These are phyloP conservation scores for Toxostoma redivivum DNA, from an alignment of 2,113 vertebrate genomes.

Conservation along the genomic window DNA sequence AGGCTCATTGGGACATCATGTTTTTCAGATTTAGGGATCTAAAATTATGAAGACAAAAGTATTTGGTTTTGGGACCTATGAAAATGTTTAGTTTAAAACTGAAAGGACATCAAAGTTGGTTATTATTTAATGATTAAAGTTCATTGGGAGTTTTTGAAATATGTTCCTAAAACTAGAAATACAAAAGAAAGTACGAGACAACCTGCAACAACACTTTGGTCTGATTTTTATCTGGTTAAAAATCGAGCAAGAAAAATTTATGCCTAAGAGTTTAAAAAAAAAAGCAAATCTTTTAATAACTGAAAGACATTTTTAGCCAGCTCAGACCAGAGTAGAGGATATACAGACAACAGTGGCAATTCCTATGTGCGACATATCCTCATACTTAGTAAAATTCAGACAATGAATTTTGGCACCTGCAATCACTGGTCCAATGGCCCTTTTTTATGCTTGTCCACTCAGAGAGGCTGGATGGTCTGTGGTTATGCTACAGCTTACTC, in stretches of 20 bases:
- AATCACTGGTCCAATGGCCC: accelerated
- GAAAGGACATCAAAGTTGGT: background rate
- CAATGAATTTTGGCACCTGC: background rate
- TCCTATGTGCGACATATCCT: background rate
- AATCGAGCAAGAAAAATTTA: background rate
- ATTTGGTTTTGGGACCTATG: background rate
- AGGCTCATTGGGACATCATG: background rate
- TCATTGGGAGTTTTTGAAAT: background rate
- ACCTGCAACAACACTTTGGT: background rate
- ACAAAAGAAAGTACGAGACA: background rate
- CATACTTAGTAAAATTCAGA: background rate
- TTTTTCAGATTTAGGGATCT: background rate
- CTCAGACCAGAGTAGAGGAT: background rate
- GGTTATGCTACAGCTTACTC: background rate
- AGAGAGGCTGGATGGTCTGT: background rate
- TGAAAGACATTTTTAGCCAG: background rate
- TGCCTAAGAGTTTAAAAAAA: accelerated
- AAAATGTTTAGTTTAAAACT: background rate
- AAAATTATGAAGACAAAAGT: background rate
- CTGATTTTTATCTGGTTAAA: background rate
- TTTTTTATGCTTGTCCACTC: background rate
- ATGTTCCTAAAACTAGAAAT: background rate
- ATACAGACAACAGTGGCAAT: background rate
- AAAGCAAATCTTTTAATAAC: background rate
- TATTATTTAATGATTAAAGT: background rate